Base-by-base conservation (phyloP, 2,113 vertebrate genomes). In the Macrotis lagotis region DNA sequence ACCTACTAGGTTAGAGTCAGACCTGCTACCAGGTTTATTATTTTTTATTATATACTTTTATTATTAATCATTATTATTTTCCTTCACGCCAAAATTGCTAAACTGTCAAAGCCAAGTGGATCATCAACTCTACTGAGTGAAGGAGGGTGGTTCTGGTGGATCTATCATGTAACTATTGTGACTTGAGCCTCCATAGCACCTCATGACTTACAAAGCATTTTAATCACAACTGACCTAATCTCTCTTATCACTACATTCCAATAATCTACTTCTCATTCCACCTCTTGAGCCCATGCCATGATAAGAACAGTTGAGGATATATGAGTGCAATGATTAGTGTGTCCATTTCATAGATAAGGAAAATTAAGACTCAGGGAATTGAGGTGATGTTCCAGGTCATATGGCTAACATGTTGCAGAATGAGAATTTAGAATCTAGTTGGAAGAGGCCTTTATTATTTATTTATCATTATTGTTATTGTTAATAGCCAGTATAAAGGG, bases 11-110 rank as follows among this genome's bases (percentile, higher is more conserved):
- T 53, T 94, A 94, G 51, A 90, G 96, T 28, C 83, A 91, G 91
- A 91, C 92, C 6, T 83, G 93, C 90, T 89, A 95, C 94, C 94
- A 97, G 89, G 94, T 92, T 66, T 90, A 93, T 91, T 48, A 53
- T 48, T 94, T 89, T 51, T n/a, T n/a, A n/a, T n/a, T n/a, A n/a
- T n/a, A n/a, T n/a, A n/a, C n/a, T n/a, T n/a, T n/a, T n/a, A n/a
- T n/a, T n/a, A n/a, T n/a, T n/a, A n/a, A n/a, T n/a, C n/a, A n/a
- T 66, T 90, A 93, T 91, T 48, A 53, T 48, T 94, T 89, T 51
- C 94, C 53, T 83, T 83, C 50, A 48, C 90, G 50, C 66, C 92
- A 93, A 91, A 92, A 55, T 95, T 95, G 50, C 50, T 0, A 83
- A n/a, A 83, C 8, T 83, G 37, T 22, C 66, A 83, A 44, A 22